A percentile compares a stretch with the other conserved stretches of the same genome.
Conservation (phyloP, 2,888 invertebrate genomes). For the Harpalus rubripes region DNA sequence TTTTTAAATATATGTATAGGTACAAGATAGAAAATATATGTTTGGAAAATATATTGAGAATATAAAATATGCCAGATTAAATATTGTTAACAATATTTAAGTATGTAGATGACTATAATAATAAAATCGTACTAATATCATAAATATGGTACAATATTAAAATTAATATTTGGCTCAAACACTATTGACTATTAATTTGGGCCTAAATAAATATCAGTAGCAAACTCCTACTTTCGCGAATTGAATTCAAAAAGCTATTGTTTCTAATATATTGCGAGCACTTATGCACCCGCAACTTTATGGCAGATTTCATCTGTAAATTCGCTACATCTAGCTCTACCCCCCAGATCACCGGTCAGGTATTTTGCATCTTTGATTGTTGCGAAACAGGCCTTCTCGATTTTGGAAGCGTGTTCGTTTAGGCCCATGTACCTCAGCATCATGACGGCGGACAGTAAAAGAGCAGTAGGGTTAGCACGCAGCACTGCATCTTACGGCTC, state of each 20-base stretch:
- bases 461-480: slow-evolving; percentile 96
- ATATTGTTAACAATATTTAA: slow-evolving; percentile 29
- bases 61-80: not conserved
- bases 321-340: slow-evolving; percentile 96
- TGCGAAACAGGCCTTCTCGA: slow-evolving; percentile 90
- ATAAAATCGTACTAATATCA: slow-evolving; percentile 49
- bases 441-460: slow-evolving; percentile 98
- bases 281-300: slow-evolving; percentile 76
- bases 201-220: slow-evolving; percentile 46
- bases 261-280: slow-evolving; percentile 50
- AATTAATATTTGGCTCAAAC: slow-evolving; percentile 62
- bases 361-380: slow-evolving; percentile 92
- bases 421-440: slow-evolving; percentile 97
- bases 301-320: slow-evolving; percentile 96
- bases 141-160: slow-evolving; percentile 58
- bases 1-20: slow-evolving; percentile 16
- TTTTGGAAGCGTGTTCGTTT: slow-evolving; percentile 87
- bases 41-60: slow-evolving; percentile 51
- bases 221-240: slow-evolving; percentile 52
- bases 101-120: slow-evolving; percentile 41
- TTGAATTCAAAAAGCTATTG: slow-evolving; percentile 31
- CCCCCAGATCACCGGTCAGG: slow-evolving; percentile 97
- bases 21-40: slow-evolving; percentile 15
- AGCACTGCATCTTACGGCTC: not conserved
- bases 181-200: slow-evolving; percentile 45